Evolutionary conservation across 30 jellyfish, hydroid and myxozoan genomes (phyloP).

Genomic region (Aurelia coerulea): DNA sequence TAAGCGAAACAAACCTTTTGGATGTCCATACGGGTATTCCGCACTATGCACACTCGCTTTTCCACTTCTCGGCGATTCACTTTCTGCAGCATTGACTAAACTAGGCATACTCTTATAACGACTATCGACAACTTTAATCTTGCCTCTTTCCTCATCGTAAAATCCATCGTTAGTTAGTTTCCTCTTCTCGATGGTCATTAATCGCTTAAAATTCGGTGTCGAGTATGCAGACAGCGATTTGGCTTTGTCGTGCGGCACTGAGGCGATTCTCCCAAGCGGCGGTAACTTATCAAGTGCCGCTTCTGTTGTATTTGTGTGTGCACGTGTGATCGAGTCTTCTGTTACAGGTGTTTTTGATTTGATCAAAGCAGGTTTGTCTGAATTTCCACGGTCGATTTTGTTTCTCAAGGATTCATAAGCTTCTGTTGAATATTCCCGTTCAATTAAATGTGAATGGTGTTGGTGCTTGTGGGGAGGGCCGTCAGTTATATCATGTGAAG

Average conservation of each 20-base stretch:
- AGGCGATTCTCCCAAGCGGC: constrained; percentile 25
- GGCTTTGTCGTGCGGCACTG: constrained; percentile 38
- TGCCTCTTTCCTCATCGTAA: constrained; percentile 54
- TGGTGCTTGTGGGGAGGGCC: not conserved
- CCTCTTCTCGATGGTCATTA: constrained; percentile 57
- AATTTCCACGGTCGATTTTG: not conserved
- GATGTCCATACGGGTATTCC: constrained; percentile 24
- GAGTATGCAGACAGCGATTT: constrained; percentile 75
- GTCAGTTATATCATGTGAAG: not conserved
- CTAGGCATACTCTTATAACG: constrained; percentile 78
- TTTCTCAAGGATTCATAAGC: constrained; percentile 18
- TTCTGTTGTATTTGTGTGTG: constrained; percentile 7
- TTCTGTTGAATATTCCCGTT: constrained; percentile 1
- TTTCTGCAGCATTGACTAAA: constrained; percentile 22
- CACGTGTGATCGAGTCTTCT: constrained; percentile 23
- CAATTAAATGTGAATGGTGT: not conserved
- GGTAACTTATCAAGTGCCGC: constrained; percentile 38
- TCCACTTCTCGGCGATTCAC: constrained; percentile 45
- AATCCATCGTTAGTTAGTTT: constrained; percentile 60
- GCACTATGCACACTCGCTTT: constrained; percentile 43
- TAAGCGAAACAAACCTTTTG: not conserved
- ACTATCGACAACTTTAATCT: constrained; percentile 21
- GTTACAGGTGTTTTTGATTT: constrained; percentile 26
- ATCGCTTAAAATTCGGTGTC: constrained; percentile 70
- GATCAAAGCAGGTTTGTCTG: constrained; percentile 4